Evolutionary conservation across 2,113 vertebrate species (phyloP).

Genomic region (Seriola dumerili): DNA sequence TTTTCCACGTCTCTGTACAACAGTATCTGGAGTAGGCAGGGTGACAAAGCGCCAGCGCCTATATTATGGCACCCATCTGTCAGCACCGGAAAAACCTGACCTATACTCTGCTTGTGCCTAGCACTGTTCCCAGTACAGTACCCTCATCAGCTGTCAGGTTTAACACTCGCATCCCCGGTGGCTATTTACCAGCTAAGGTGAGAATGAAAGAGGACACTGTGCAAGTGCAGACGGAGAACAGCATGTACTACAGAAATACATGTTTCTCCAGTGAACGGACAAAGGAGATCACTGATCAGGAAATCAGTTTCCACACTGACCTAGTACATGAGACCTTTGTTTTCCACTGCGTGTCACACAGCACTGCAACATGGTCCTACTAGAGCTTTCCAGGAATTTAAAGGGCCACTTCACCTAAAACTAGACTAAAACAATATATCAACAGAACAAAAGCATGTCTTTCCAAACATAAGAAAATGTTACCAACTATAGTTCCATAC

Average conservation of each 20-base stretch:
- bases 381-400: neutral
- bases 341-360: neutral
- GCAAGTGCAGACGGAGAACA: neutral
- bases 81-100: conserved; percentile 72
- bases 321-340: neutral
- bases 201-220: conserved; percentile 41
- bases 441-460: neutral
- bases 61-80: conserved; percentile 54
- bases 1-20: conserved; percentile 46
- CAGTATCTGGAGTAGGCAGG: conserved; percentile 47
- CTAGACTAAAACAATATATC: neutral
- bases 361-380: no score
- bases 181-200: conserved; percentile 51
- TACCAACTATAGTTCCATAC: no score
- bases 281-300: conserved; percentile 4
- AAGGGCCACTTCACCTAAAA: neutral
- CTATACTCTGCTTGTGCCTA: conserved; percentile 33
- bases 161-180: conserved; percentile 23
- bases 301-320: no score
- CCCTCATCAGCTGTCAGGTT: conserved; percentile 64
- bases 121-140: conserved; percentile 40
- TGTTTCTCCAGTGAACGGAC: neutral
- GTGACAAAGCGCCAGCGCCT: conserved; percentile 53
- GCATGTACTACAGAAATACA: neutral
- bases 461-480: neutral